A percentile compares a stretch with the other conserved stretches of the same genome.
Conservation (phyloP, 2,888 invertebrate genomes). For the Plemyria rubiginata region DNA sequence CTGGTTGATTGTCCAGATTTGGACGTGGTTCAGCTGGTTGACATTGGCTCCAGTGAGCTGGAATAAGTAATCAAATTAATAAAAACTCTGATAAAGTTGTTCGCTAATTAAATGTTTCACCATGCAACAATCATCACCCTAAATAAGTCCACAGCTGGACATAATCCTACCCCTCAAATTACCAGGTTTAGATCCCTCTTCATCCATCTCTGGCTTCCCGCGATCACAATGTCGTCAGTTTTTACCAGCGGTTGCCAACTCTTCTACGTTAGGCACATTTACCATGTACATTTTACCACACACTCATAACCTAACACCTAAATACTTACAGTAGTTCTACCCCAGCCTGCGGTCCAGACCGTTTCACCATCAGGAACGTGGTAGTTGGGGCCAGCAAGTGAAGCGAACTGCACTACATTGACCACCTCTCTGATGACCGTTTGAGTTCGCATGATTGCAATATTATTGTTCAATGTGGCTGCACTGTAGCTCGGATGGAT, state of each 20-base stretch:
- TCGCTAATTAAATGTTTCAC: too few species aligned
- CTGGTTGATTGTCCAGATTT: conserved; percentile 1
- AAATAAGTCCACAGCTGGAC: too few species aligned
- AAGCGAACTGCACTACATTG: neutral
- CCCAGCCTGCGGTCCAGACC: neutral
- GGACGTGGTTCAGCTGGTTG: neutral
- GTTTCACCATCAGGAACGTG: neutral
- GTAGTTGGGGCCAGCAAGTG: neutral
- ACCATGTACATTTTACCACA: too few species aligned
- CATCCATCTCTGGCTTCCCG: too few species aligned
- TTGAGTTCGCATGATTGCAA: neutral
- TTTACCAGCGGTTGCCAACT: too few species aligned
- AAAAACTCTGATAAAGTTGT: neutral
- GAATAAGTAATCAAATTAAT: neutral
- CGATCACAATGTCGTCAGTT: too few species aligned
- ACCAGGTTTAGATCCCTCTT: too few species aligned
- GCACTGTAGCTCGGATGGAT: neutral
- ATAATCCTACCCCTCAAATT: too few species aligned
- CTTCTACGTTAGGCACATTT: too few species aligned
- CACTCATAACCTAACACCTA: neutral
- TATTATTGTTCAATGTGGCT: neutral
- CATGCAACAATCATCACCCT: too few species aligned
- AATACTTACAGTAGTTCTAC: conserved; percentile 2
- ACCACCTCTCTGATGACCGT: neutral
- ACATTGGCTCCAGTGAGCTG: neutral